Evolutionary conservation across 1,140 invertebrate species (phyloP).

Genomic region (Archivesica marissinica): DNA sequence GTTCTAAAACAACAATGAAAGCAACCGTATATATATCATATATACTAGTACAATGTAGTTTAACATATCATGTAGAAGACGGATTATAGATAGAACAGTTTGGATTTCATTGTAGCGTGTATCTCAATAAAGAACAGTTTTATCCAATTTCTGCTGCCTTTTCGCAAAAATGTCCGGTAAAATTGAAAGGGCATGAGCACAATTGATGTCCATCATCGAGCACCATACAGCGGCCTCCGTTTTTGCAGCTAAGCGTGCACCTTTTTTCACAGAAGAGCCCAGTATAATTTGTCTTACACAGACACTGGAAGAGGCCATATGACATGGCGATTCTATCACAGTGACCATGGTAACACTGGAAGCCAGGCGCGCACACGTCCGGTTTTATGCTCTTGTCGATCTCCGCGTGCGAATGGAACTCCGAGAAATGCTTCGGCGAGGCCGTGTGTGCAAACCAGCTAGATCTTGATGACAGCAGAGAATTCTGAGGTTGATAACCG

Average conservation of each 20-base stretch:
- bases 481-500: neutral
- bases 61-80: no score
- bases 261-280: conserved; percentile 58
- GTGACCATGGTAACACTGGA: conserved; percentile 58
- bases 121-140: neutral
- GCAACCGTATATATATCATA: no score
- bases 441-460: conserved; percentile 22
- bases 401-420: conserved; percentile 47
- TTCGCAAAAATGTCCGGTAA: conserved; percentile 43
- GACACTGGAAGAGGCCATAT: conserved; percentile 42
- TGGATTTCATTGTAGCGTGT: neutral
- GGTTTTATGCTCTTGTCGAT: conserved; percentile 50
- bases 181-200: conserved; percentile 51
- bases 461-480: neutral
- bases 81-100: neutral
- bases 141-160: neutral
- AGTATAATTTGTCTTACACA: conserved; percentile 48
- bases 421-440: conserved; percentile 22
- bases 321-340: conserved; percentile 45
- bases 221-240: conserved; percentile 43
- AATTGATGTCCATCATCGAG: conserved; percentile 51
- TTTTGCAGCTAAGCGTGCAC: conserved; percentile 48
- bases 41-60: no score
- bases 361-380: conserved; percentile 50
- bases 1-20: no score